These are phyloP conservation scores for Sula dactylatra DNA, from an alignment of 2,113 vertebrate genomes.

Conservation along the genomic window DNA sequence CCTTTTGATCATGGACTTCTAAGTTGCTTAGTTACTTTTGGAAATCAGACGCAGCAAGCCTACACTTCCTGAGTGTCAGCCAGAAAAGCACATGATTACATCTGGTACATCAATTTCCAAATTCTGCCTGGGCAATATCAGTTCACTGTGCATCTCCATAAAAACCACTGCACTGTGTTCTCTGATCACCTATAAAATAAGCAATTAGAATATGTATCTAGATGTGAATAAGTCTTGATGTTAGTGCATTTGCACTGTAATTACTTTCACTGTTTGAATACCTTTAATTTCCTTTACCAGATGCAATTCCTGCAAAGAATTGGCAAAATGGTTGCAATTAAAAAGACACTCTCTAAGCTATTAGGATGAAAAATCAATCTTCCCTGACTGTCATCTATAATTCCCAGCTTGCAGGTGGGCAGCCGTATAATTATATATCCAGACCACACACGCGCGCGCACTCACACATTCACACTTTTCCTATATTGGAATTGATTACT, in stretches of 20 bases:
- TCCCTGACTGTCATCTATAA: neutral
- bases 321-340: neutral
- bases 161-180: neutral
- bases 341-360: neutral
- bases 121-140: neutral
- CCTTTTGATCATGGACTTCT: neutral
- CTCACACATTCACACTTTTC: neutral
- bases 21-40: neutral
- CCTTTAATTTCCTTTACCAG: neutral
- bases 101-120: neutral
- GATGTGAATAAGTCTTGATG: slow-evolving; percentile 19
- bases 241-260: neutral
- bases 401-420: neutral
- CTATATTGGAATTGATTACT: neutral
- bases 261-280: slow-evolving; percentile 25
- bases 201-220: neutral
- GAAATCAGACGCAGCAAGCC: neutral
- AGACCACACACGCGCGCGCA: neutral
- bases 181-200: slow-evolving; percentile 16
- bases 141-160: neutral
- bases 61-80: neutral
- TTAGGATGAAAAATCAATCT: neutral
- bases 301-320: slow-evolving; percentile 18
- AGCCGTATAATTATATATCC: neutral
- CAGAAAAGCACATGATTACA: neutral